These are phyloP conservation scores for Rhinolophus sinicus DNA, from an alignment of 2,113 vertebrate species.

Conservation along the genomic window DNA sequence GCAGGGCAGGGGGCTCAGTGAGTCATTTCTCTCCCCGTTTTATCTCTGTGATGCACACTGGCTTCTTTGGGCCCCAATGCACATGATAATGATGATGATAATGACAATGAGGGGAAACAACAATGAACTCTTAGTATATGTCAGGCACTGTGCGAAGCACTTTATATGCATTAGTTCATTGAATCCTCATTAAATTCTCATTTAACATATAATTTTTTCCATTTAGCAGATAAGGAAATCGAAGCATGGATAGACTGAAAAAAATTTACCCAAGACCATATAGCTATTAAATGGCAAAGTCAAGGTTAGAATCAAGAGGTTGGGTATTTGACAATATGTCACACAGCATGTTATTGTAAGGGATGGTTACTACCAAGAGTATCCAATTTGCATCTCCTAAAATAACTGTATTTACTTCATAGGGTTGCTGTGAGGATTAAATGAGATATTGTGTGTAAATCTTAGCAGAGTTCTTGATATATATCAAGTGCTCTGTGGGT, in stretches of 20 bases:
- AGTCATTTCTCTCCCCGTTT: background rate
- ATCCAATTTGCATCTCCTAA: background rate
- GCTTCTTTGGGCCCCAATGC: background rate
- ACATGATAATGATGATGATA: background rate
- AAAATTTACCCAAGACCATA: background rate
- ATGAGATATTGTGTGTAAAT: background rate
- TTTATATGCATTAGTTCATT: background rate
- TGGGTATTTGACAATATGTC: background rate
- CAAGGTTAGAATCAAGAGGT: background rate
- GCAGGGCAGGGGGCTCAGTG: accelerated
- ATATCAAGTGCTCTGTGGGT: background rate
- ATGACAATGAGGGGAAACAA: background rate
- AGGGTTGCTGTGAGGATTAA: background rate
- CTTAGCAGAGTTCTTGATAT: background rate
- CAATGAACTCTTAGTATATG: background rate
- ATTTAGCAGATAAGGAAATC: background rate
- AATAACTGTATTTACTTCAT: background rate
- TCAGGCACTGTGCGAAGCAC: background rate
- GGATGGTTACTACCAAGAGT: background rate
- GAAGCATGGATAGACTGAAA: background rate
- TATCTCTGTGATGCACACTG: background rate
- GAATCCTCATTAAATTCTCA: background rate
- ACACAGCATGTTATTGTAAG: background rate
- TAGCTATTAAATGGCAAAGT: background rate
- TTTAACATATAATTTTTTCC: background rate